Evolutionary conservation across 2,113 vertebrate genomes (phyloP).

Genomic region (Sinocyclocheilus anophthalmus): DNA sequence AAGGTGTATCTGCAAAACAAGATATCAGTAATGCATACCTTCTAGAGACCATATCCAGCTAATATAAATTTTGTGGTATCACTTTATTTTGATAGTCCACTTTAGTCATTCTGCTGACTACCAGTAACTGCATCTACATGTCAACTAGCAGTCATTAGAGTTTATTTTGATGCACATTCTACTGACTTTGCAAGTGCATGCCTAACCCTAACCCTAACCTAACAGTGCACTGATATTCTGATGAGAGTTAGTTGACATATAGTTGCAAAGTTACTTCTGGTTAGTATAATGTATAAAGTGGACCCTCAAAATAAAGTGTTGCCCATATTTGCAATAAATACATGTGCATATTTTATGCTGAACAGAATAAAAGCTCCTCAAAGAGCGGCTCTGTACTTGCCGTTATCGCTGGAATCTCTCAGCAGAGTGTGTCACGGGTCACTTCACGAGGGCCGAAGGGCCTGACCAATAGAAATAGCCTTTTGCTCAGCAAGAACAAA

Average conservation of each 20-base stretch:
- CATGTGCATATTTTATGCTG: neutral
- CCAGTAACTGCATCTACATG: too few relatives aligned
- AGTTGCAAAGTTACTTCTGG: too few relatives aligned
- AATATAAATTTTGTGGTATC: too few relatives aligned
- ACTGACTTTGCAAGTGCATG: too few relatives aligned
- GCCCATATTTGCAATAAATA: neutral
- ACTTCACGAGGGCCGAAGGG: neutral
- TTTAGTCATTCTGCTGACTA: too few relatives aligned
- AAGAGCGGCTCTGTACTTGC: neutral
- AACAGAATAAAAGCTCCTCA: neutral
- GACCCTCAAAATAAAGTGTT: too few relatives aligned
- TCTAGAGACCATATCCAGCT: too few relatives aligned
- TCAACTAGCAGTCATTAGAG: too few relatives aligned
- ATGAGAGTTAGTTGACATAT: neutral
- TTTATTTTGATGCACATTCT: too few relatives aligned
- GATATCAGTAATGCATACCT: too few relatives aligned
- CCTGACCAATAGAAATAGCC: neutral
- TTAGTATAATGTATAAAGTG: neutral
- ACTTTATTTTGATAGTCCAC: too few relatives aligned
- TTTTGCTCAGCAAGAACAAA: constrained; percentile 24
- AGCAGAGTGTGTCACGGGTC: neutral
- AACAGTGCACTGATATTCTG: neutral
- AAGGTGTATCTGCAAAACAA: neutral
- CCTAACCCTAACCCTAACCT: neutral
- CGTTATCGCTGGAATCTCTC: neutral